These are phyloP conservation scores for Lanistes nyassanus DNA, from an alignment of 1,140 invertebrate genomes.

Conservation along the genomic window DNA sequence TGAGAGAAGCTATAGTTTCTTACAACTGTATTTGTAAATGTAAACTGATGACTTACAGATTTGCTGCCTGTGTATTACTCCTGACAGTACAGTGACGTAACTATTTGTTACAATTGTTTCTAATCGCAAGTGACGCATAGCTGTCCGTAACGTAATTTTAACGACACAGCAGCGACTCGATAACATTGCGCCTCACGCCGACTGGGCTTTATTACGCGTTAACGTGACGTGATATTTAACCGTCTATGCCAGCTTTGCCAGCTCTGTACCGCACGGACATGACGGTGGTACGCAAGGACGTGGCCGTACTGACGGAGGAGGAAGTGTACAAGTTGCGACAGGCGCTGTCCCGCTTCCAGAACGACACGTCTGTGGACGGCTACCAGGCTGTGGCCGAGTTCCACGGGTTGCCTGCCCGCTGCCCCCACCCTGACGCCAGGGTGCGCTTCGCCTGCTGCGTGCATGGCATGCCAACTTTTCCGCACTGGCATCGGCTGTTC, in stretches of 20 bases:
- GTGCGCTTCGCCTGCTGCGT: conserved; percentile 36
- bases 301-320: conserved; percentile 26
- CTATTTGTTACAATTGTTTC: too few species aligned
- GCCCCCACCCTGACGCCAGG: conserved; percentile 31
- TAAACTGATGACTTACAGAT: too few species aligned
- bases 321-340: conserved; percentile 31
- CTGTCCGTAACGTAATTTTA: too few species aligned
- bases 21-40: too few species aligned
- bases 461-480: conserved; percentile 39
- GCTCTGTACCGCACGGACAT: neutral
- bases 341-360: conserved; percentile 31
- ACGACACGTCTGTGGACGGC: conserved; percentile 38
- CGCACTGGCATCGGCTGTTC: conserved; percentile 43
- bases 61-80: too few species aligned
- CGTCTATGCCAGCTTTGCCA: conserved; percentile 4
- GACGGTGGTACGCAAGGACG: conserved; percentile 29
- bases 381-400: conserved; percentile 41
- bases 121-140: too few species aligned
- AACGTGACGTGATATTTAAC: too few species aligned
- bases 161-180: too few species aligned
- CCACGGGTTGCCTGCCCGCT: conserved; percentile 37
- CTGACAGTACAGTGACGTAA: too few species aligned
- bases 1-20: too few species aligned
- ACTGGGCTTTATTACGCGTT: too few species aligned
- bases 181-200: too few species aligned